Evolutionary conservation across 2,113 vertebrate species (phyloP).

Genomic region (Ploceus nigricollis): DNA sequence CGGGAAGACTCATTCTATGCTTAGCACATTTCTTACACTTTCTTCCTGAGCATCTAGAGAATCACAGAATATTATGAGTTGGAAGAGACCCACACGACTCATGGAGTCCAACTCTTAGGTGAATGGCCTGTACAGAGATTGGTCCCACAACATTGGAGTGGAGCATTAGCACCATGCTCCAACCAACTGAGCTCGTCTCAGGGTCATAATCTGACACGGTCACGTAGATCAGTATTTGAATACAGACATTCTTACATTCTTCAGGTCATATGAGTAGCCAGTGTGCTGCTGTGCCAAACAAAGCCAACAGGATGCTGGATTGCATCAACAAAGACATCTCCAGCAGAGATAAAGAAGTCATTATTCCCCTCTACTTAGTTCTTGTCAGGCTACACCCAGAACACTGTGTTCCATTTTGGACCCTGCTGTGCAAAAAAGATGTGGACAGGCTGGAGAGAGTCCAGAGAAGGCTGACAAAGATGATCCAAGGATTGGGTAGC

Average conservation of each 20-base stretch:
- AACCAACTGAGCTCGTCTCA: neutral
- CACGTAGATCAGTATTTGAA: neutral
- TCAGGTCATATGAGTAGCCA: neutral
- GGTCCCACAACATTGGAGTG: neutral
- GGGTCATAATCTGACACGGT: neutral
- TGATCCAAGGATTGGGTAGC: neutral
- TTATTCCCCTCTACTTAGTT: neutral
- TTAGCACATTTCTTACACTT: neutral
- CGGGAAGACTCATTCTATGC: neutral
- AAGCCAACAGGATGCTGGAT: neutral
- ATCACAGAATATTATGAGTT: neutral
- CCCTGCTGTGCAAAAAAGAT: neutral
- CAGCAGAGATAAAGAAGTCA: neutral
- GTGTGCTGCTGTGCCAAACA: neutral
- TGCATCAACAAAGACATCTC: neutral
- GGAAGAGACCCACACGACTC: neutral
- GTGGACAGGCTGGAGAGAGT: neutral
- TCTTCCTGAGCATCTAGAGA: neutral
- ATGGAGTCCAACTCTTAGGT: neutral
- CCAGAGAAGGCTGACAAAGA: neutral
- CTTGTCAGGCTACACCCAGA: neutral
- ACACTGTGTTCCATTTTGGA: neutral
- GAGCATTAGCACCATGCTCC: neutral
- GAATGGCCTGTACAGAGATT: neutral
- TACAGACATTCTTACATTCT: neutral